Base-by-base conservation (phyloP, 2,888 invertebrate genomes). In the Campoplex capitator region DNA sequence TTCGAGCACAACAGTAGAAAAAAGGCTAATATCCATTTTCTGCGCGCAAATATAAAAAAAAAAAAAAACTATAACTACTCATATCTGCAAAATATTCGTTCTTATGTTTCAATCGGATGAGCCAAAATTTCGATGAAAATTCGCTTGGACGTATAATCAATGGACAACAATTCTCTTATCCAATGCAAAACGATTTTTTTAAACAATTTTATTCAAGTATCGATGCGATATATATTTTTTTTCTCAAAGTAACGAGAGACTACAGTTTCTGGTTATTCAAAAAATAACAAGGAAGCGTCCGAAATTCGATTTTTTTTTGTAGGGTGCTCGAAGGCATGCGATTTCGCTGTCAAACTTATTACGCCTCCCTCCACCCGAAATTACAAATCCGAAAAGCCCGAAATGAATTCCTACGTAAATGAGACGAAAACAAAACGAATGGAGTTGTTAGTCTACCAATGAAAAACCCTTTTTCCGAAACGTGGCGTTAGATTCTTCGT, bases 401-500 rank as follows among this genome's bases (percentile, higher is more conserved):
- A 8, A 51, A 71, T 18, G 23, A 51, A 51, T 18, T 32, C 8
- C 13, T 32, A 28, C 51, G 35, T 32, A 51, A 54, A 45, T 45
- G 28, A 48, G 28, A 6, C 0, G 6, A 70, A 70, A 70, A 70
- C 38, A 23, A 67, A 67, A 11, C 38, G 28, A 42, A 23, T 16
- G 23, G 13, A 45, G 23, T 42, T 70, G 23, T 42, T 45, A 23
- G 48, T 28, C 42, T 16, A 28, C 28, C 9, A 48, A 74, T 35
- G 11, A 58, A 11, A 56, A 23, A 58, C 18, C 51, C 32, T 51
- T 51, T 51, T 51, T 32, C 54, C 23, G 32, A 48, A 58, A 38
- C 58, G 74, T 58, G 56, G 35, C 74, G 74, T 28, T 56, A 74
- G 23, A 56, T 56, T 38, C n/a, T 54, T 4, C n/a, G 23, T 45